Evolutionary conservation across 2,113 vertebrate species (phyloP).

Genomic region (Gopherus evgoodei): DNA sequence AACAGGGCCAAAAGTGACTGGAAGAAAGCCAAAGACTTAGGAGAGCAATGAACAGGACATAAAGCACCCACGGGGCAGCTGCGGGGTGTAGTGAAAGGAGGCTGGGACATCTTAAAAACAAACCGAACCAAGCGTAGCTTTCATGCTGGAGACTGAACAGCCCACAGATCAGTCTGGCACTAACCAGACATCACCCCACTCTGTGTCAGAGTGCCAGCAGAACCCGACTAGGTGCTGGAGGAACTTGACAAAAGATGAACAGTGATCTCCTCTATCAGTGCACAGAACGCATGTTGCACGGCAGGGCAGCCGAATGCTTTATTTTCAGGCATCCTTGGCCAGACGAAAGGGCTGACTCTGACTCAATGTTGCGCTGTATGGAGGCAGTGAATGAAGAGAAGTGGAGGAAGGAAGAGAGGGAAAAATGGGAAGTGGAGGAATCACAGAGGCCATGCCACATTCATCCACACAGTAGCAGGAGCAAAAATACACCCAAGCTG

Average conservation of each 20-base stretch:
- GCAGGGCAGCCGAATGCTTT: not conserved
- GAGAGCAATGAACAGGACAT: slow-evolving; percentile 36
- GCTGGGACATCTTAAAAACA: slow-evolving; percentile 37
- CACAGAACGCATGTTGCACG: not conserved
- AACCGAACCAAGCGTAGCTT: not conserved
- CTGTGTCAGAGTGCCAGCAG: not conserved
- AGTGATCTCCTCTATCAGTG: not conserved
- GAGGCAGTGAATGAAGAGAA: not conserved
- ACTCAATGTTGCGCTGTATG: slow-evolving; percentile 16
- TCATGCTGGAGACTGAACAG: slow-evolving; percentile 15
- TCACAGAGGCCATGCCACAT: not conserved
- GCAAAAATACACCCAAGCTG: not conserved
- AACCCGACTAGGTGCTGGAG: not conserved
- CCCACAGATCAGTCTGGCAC: slow-evolving; percentile 11
- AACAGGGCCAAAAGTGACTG: not conserved
- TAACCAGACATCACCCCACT: not conserved
- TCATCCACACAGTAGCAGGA: not conserved
- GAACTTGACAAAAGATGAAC: not conserved
- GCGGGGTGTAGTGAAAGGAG: not conserved
- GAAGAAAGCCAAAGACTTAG: slow-evolving; percentile 63
- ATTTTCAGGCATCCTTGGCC: not conserved
- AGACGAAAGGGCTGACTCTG: not conserved
- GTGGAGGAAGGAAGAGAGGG: not conserved
- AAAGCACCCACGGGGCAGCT: slow-evolving; percentile 8
- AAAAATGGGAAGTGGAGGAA: not conserved